Base-by-base conservation (phyloP, 2,888 invertebrate genomes). In the Archaeoteleia sp. region DNA sequence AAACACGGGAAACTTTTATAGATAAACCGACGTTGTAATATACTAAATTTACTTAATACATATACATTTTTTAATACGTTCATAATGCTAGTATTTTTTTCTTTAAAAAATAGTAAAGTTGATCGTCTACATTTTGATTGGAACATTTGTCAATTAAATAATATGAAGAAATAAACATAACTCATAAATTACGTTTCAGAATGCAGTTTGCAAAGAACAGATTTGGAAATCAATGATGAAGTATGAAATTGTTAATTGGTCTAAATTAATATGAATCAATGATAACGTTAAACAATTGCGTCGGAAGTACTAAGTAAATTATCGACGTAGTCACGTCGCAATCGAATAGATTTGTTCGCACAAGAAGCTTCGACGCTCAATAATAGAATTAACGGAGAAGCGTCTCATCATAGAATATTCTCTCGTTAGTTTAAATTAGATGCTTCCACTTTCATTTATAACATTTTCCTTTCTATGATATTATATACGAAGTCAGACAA, bases 271-370 rank as follows among this genome's bases (percentile, higher is more conserved):
- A 7, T n/a, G 25, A 34, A 8, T 7, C 20, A 34, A 48, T 23
- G 20, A 20, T 20, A 20, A 20, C 3, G 5, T 39, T 23, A 40
- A 40, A 40, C 42, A 53, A 53, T 40, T 61, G 39, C 32, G 17
- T 45, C 27, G 46, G 46, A 17, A 61, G 39, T 61, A 43, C 12
- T 45, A 20, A 46, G 27, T 61, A 45, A 53, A 61, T 46, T 53
- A 53, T 53, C 48, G 39, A 37, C 13, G 29, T 39, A 51, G 43
- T 61, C 49, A 60, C 42, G 43, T 32, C 17, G 39, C 51, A 61
- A 61, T 61, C 51, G 60, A 61, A 51, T 51, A 39, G 51, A 51
- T 61, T 61, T 61, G 51, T 51, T 51, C 43, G 51, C 40, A 51
- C 43, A 51, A 51, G 43, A 51, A 43, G 48, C 51, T 61, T 61